Conservation (phyloP, 2,888 invertebrate genomes). For the Parnassius orleans region DNA sequence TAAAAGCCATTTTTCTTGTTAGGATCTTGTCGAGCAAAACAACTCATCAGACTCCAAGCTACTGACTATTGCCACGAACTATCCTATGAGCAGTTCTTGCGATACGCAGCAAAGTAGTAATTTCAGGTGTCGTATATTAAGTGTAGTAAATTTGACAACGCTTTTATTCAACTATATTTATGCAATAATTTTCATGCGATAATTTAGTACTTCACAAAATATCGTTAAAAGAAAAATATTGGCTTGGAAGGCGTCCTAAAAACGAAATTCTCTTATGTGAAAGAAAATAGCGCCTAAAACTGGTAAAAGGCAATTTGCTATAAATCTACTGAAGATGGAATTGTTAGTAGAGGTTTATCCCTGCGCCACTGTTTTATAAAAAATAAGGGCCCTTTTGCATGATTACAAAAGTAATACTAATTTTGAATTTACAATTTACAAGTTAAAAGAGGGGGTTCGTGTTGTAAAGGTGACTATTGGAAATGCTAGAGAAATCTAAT, state of each 20-base stretch:
- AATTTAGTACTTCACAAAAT: neutral
- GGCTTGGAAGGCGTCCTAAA: constrained; percentile 25
- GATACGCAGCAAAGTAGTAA: too few species aligned
- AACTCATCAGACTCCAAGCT: too few species aligned
- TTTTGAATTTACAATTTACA: too few species aligned
- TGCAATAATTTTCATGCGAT: neutral
- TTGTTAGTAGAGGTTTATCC: constrained; percentile 60
- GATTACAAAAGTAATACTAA: too few species aligned
- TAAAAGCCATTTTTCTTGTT: too few species aligned
- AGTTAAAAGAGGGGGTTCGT: too few species aligned
- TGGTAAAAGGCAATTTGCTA: constrained; percentile 69
- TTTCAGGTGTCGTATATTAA: too few species aligned
- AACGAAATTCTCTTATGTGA: constrained; percentile 52
- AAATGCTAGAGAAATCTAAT: too few species aligned
- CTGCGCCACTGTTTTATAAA: neutral
- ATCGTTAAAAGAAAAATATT: constrained; percentile 17
- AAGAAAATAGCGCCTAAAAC: constrained; percentile 69
- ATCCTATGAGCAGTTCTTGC: too few species aligned
- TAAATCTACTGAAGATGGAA: constrained; percentile 68
- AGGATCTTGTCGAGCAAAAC: too few species aligned
- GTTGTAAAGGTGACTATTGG: too few species aligned
- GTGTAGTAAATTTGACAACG: neutral
- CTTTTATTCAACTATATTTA: neutral
- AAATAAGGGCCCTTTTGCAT: neutral
- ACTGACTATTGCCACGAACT: too few species aligned